Base-by-base conservation (phyloP, 1,140 invertebrate species). In the Phymorhynchus buccinoides region DNA sequence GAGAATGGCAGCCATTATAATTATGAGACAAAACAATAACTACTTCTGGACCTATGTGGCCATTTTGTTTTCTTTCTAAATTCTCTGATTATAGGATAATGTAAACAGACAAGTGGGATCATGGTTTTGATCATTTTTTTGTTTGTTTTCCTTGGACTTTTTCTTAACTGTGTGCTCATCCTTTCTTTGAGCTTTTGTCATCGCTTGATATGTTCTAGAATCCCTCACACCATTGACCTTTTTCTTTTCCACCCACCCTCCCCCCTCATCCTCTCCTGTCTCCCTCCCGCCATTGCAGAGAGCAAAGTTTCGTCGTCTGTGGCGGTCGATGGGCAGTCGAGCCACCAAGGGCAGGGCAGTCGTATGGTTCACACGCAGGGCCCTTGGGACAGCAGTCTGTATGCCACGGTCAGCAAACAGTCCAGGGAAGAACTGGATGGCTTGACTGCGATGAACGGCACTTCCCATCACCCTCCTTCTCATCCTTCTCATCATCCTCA, bases 301-400 rank as follows among this genome's bases (percentile, higher is more conserved):
- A 66, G 41, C 80, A 81, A 39, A 37, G 80, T 66, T 52, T 62
- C 56, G 7, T 52, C 66, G 27, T 14, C 27, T 87, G 81, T 52
- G 78, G 42, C 73, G 35, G 39, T 71, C 27, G 82, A 56, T 80
- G 56, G 62, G 44, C 75, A 75, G 81, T 88, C 86, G 9, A 18
- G 22, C n/a, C 62, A 83, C 7, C 81, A 87, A 80, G 79, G 32
- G 9, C 86, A 30, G 86, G 86, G 83, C 86, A 80, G 80, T 80
- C 84, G 84, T 16, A 84, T 89, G 44, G 85, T 88, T 77, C 93
- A 97, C 92, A 96, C 96, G 27, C 96, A 96, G 90, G 96, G 96
- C 56, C 96, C 97, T 39, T 94, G 97, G 88, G 97, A 98, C 95
- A 97, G 97, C 86, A 97, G 96, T 91, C 95, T 97, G 87, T 97